Conservation (phyloP, 2,113 vertebrate genomes). For the Myiozetetes cayanensis region DNA sequence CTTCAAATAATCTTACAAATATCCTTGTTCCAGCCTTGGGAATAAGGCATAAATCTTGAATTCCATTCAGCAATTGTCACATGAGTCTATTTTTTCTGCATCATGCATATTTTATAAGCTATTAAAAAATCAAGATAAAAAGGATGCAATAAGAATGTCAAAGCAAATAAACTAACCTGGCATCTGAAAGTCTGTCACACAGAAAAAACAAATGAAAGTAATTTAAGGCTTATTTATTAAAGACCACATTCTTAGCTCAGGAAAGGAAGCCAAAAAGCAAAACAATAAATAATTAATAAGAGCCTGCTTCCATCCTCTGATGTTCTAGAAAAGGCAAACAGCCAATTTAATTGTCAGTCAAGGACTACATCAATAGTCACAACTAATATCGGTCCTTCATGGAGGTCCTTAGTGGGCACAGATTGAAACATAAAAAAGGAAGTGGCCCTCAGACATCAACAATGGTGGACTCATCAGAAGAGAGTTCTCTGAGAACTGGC, state of each 20-base stretch:
- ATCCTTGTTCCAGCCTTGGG: background rate
- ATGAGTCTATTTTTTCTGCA: background rate
- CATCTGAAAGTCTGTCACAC: background rate
- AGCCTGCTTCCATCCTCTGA: background rate
- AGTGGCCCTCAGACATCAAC: background rate
- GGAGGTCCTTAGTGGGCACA: background rate
- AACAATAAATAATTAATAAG: background rate
- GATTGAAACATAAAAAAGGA: background rate
- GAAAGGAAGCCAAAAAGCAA: background rate
- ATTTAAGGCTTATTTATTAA: slow-evolving; percentile 1
- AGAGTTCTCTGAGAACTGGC: background rate
- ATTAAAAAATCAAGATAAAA: slow-evolving; percentile 37
- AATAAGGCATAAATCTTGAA: background rate
- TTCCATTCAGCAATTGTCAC: background rate
- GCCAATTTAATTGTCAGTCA: background rate
- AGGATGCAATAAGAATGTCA: background rate
- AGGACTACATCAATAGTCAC: background rate
- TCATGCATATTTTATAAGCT: slow-evolving; percentile 1
- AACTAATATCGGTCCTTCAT: background rate
- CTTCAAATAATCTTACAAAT: background rate
- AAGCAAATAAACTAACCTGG: slow-evolving; percentile 6
- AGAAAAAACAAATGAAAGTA: background rate
- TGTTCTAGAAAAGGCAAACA: background rate
- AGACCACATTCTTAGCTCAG: background rate
- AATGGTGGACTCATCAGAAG: background rate